A percentile compares a stretch with the other conserved stretches of the same genome.
These are phyloP conservation scores for Vanessa tameamea DNA, from an alignment of 1,140 invertebrate genomes.

Conservation along the genomic window DNA sequence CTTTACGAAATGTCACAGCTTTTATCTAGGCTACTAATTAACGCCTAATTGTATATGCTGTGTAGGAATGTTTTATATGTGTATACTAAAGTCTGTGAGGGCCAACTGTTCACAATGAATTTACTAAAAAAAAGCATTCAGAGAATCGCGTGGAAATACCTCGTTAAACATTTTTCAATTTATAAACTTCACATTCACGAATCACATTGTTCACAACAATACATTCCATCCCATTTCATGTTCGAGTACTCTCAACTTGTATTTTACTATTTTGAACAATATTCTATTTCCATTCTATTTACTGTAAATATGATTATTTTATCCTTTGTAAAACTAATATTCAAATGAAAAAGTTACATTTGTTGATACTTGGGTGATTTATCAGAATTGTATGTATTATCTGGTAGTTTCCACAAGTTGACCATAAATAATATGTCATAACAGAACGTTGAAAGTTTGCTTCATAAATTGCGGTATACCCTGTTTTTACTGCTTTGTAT, in stretches of 20 bases:
- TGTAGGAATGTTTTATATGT: too few relatives aligned
- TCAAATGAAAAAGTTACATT: not conserved
- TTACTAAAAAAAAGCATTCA: not conserved
- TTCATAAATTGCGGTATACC: conserved; percentile 33
- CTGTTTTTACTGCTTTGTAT: conserved; percentile 11
- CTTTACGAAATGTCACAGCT: conserved; percentile 10
- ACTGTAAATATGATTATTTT: conserved; percentile 3
- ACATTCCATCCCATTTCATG: conserved; percentile 12
- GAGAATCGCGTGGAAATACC: not conserved
- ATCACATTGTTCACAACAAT: conserved; percentile 13
- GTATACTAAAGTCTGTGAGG: too few relatives aligned
- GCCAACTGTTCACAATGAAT: not conserved
- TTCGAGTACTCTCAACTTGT: conserved; percentile 11
- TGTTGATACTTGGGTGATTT: not conserved
- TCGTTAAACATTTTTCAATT: conserved; percentile 17
- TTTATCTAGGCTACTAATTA: not conserved
- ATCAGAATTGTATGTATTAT: conserved; percentile 1
- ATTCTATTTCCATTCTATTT: conserved; percentile 2
- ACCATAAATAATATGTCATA: conserved; percentile 40
- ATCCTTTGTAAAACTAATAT: not conserved
- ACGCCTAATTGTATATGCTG: too few relatives aligned
- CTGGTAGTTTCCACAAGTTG: conserved; percentile 13
- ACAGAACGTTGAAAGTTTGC: conserved; percentile 37
- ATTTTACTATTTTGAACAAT: conserved; percentile 6
- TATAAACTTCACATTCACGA: conserved; percentile 1